These are phyloP conservation scores for Thera obeliscata DNA, from an alignment of 2,888 invertebrate species.

Conservation along the genomic window DNA sequence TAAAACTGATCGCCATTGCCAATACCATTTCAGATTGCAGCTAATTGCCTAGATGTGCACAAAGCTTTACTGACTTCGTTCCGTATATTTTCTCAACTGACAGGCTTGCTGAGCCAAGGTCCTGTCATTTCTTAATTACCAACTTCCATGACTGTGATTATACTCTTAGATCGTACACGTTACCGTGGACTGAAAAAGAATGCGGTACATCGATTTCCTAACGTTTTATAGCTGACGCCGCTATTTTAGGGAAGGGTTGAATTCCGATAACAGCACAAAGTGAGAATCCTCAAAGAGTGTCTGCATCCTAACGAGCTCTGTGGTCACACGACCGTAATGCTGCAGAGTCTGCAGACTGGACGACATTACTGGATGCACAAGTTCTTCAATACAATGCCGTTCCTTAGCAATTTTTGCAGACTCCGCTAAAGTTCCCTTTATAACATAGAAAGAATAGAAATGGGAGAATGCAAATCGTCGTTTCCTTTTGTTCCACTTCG, in stretches of 20 bases:
- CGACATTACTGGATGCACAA: conserved; percentile 15
- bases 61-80: no score
- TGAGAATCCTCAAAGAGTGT: conserved; percentile 31
- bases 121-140: not conserved
- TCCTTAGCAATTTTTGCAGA: conserved; percentile 10
- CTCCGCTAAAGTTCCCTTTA: conserved; percentile 9
- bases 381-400: conserved; percentile 25
- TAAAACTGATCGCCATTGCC: no score
- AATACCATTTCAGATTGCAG: no score
- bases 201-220: not conserved
- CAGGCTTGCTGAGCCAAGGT: not conserved
- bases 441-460: conserved; percentile 14
- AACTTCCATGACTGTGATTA: not conserved
- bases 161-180: no score
- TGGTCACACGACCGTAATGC: conserved; percentile 22
- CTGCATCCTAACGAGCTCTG: conserved; percentile 26
- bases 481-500: conserved; percentile 22
- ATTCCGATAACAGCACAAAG: conserved; percentile 30
- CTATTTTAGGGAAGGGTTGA: not conserved
- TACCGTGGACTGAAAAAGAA: no score
- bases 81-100: no score
- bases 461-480: conserved; percentile 19
- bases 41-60: no score
- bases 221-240: not conserved
- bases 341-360: conserved; percentile 17